Evolutionary conservation across 2,113 vertebrate genomes (phyloP).

Genomic region (Ictalurus punctatus): DNA sequence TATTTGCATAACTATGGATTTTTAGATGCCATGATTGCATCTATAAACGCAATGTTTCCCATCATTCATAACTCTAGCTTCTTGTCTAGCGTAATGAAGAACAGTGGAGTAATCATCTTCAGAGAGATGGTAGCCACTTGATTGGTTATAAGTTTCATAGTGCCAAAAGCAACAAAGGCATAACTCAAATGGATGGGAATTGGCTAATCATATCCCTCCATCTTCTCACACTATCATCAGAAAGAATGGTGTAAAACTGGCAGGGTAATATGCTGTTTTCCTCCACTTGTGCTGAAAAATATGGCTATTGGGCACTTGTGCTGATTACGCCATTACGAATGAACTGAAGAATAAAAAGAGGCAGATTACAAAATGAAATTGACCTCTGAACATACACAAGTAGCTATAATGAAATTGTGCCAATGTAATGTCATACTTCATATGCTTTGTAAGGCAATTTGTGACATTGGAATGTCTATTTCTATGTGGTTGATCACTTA

Average conservation of each 20-base stretch:
- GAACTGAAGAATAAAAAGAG: not conserved
- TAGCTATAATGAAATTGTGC: not conserved
- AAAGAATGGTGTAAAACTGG: conserved; percentile 19
- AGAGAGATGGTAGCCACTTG: conserved; percentile 45
- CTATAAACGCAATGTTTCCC: not conserved
- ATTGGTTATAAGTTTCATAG: conserved; percentile 60
- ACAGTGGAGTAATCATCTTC: not conserved
- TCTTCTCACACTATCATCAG: conserved; percentile 53
- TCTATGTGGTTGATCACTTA: not conserved
- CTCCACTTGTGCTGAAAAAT: not conserved
- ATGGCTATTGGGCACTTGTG: not conserved
- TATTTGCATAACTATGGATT: not conserved
- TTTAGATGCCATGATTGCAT: not conserved
- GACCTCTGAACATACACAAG: not conserved
- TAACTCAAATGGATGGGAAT: conserved; percentile 54
- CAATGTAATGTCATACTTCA: not conserved
- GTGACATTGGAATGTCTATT: not conserved
- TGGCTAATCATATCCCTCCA: conserved; percentile 66
- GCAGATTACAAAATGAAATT: not conserved
- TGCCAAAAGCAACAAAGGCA: conserved; percentile 61
- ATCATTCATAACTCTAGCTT: not conserved
- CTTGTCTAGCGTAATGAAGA: conserved; percentile 19
- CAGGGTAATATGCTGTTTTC: conserved; percentile 9
- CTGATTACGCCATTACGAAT: not conserved
- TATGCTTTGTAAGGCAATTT: not conserved